Conservation (phyloP, 2,797 vertebrate genomes). For the Cynodonichthys magdalenae region DNA sequence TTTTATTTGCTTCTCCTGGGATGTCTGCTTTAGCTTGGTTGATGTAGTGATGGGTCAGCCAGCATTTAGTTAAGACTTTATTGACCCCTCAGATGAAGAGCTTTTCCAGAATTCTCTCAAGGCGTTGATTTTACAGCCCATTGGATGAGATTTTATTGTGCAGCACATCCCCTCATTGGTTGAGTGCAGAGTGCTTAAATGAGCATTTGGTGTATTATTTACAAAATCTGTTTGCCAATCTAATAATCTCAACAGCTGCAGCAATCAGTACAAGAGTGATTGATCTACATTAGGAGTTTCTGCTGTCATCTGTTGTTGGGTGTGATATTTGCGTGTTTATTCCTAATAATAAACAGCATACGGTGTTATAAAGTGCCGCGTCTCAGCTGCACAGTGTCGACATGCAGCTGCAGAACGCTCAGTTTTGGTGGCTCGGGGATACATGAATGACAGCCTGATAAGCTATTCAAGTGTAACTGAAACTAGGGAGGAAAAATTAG, state of each 20-base stretch:
- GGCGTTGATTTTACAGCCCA: conserved; percentile 33
- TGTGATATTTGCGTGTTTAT: conserved; percentile 43
- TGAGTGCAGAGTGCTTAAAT: conserved; percentile 30
- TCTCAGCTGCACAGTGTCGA: conserved; percentile 9
- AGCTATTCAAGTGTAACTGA: conserved; percentile 24
- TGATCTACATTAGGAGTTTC: conserved; percentile 44
- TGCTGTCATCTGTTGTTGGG: conserved; percentile 37
- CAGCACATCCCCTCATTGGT: conserved; percentile 11
- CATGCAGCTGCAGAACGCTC: conserved; percentile 36
- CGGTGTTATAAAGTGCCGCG: conserved; percentile 8
- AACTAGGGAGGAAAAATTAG: conserved; percentile 5
- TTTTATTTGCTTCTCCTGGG: conserved; percentile 22
- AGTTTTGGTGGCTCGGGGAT: conserved; percentile 3
- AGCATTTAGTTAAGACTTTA: conserved; percentile 25
- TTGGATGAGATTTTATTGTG: conserved; percentile 31
- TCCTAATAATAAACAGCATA: conserved; percentile 30
- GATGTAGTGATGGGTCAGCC: conserved; percentile 8
- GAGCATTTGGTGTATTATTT: conserved; percentile 52
- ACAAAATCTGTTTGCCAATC: conserved; percentile 52
- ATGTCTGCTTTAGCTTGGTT: conserved; percentile 42
- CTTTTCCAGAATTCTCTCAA: conserved; percentile 10
- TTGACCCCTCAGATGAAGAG: conserved; percentile 25
- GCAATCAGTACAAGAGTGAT: conserved; percentile 37
- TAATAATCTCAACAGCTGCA: conserved; percentile 61
- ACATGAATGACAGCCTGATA: conserved; percentile 21